Conservation (phyloP, 2,888 invertebrate species). For the Pristionchus exspectatus region DNA sequence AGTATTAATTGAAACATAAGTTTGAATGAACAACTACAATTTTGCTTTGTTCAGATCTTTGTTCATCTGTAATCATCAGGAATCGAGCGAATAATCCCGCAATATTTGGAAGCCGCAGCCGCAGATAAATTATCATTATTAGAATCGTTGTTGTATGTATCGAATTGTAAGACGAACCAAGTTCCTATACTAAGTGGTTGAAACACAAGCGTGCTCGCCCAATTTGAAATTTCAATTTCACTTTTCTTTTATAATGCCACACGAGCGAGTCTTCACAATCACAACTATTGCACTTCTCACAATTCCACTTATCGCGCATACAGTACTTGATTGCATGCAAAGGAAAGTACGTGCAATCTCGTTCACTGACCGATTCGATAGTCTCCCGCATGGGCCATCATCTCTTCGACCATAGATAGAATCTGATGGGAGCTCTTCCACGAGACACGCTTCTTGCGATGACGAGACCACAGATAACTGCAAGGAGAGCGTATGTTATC, state of each 20-base stretch:
- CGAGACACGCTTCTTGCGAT: conserved; percentile 68
- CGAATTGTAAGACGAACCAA: neutral
- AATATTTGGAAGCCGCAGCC: no score
- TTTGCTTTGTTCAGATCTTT: no score
- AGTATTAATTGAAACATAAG: no score
- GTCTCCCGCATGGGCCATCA: conserved; percentile 75
- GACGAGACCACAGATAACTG: conserved; percentile 69
- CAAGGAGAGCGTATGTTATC: neutral
- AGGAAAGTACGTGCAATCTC: neutral
- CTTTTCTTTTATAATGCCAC: neutral
- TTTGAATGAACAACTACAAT: no score
- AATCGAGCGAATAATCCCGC: no score
- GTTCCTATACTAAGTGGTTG: neutral
- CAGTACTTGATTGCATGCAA: neutral
- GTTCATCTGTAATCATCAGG: no score
- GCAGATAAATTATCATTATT: no score
- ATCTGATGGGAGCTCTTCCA: conserved; percentile 74
- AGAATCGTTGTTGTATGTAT: no score
- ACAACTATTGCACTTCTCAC: neutral
- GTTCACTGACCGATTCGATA: conserved; percentile 66
- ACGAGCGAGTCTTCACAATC: no score
- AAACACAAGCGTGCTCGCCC: neutral
- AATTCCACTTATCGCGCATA: neutral
- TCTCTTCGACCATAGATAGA: conserved; percentile 76
- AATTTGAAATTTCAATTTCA: neutral